Conservation (phyloP, 2,797 vertebrate genomes). For the Enoplosus armatus region DNA sequence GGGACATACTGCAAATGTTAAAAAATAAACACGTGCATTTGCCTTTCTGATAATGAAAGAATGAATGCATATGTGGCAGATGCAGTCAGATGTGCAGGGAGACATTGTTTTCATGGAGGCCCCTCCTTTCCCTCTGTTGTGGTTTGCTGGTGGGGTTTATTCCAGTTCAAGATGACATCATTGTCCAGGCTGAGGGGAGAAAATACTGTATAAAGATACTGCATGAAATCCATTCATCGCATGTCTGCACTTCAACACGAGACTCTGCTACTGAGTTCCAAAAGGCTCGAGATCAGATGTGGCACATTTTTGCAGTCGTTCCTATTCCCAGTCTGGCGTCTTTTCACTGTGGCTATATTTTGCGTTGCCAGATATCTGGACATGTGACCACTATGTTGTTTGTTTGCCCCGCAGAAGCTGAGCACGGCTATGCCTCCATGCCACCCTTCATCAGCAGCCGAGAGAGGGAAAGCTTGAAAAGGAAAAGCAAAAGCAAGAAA, state of each 20-base stretch:
- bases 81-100: slow-evolving; percentile 69
- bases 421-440: slow-evolving; percentile 96
- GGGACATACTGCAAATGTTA: not conserved
- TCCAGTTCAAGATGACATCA: slow-evolving; percentile 91
- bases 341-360: slow-evolving; percentile 49
- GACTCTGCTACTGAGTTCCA: slow-evolving; percentile 17
- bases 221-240: slow-evolving; percentile 46
- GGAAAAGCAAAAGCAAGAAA: slow-evolving; percentile 94
- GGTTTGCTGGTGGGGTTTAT: slow-evolving; percentile 87
- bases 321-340: slow-evolving; percentile 15
- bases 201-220: slow-evolving; percentile 57
- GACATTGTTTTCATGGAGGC: slow-evolving; percentile 73
- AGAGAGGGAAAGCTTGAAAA: slow-evolving; percentile 91
- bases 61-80: slow-evolving; percentile 50
- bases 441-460: slow-evolving; percentile 92
- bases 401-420: slow-evolving; percentile 90
- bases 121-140: slow-evolving; percentile 86
- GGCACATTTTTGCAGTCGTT: slow-evolving; percentile 23
- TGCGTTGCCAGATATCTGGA: slow-evolving; percentile 50
- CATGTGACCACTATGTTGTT: slow-evolving; percentile 75
- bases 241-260: slow-evolving; percentile 15
- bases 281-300: slow-evolving; percentile 16
- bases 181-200: slow-evolving; percentile 75
- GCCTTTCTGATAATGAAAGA: not conserved
- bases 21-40: slow-evolving; percentile 34